Percentiles rank a stretch among this genome's conserved stretches.
Evolutionary conservation across 2,888 invertebrate genomes (phyloP).

Genomic region (Cylloceria caligata): DNA sequence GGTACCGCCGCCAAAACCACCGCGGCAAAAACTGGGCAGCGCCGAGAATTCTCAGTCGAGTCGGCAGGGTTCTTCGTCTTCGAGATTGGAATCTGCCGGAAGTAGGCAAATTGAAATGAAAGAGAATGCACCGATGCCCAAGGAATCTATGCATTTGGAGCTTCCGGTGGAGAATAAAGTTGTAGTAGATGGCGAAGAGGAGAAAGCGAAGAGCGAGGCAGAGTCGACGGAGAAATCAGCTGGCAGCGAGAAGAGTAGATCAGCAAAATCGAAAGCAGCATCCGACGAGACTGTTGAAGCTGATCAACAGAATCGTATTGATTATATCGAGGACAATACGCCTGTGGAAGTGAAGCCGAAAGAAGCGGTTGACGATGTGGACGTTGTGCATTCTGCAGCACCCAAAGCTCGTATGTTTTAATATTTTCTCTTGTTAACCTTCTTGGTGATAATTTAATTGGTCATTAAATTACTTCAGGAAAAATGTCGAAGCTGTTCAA

Average conservation of each 20-base stretch:
- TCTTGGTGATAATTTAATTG: slow-evolving; percentile 9
- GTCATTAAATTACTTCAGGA: slow-evolving; percentile 65
- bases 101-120: slow-evolving; percentile 25
- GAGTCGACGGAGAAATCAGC: slow-evolving; percentile 75
- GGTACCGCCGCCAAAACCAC: slow-evolving; percentile 84
- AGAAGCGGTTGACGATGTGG: slow-evolving; percentile 78
- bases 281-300: slow-evolving; percentile 72
- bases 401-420: slow-evolving; percentile 72
- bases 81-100: slow-evolving; percentile 58
- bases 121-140: slow-evolving; percentile 21
- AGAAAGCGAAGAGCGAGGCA: slow-evolving; percentile 75
- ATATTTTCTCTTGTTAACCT: neutral
- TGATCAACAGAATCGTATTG: slow-evolving; percentile 65
- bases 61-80: slow-evolving; percentile 61
- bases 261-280: slow-evolving; percentile 66
- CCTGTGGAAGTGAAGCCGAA: slow-evolving; percentile 77
- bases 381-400: slow-evolving; percentile 77
- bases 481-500: slow-evolving; percentile 79
- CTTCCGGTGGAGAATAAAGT: slow-evolving; percentile 58
- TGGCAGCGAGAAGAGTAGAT: slow-evolving; percentile 67
- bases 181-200: slow-evolving; percentile 61
- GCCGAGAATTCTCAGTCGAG: slow-evolving; percentile 82
- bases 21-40: slow-evolving; percentile 84
- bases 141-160: slow-evolving; percentile 65
- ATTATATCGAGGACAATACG: slow-evolving; percentile 66